Evolutionary conservation across 2,113 vertebrate genomes (phyloP), one percentile per base, ranked within the genome.

Genomic region (Callorhinus ursinus): DNA sequence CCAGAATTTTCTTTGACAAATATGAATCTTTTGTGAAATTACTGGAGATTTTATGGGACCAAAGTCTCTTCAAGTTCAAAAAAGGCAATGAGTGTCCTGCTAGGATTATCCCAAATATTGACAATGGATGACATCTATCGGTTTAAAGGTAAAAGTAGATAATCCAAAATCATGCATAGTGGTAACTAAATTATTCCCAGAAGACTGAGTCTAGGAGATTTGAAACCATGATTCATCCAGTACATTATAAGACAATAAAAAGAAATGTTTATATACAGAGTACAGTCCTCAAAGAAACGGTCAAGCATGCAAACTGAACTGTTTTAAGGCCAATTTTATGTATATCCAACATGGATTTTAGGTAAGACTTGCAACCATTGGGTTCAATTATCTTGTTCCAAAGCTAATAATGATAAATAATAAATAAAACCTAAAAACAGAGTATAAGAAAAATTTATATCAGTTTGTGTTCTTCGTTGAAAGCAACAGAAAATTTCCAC

Each of bases 361-460:
- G 24, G 19, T 51, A 88, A 80, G 42, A 33, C 96, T 95, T 95
- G 90, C 10, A 96, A 87, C 39, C 19, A 80, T 21, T 31, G 79
- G 31, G 21, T 21, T 12, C 80, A 96, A 63, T 90, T 94, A 87
- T 57, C 18, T 95, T 80, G 16, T 80, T 71, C 39, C 81, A 87
- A 95, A 74, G 72, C 36, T 90, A 90, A 95, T 33, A 85, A 11
- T 91, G 83, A 39, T 92, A 95, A 96, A 94, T 90, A 93, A 95
- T 77, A 88, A 88, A 83, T 81, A 81, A 88, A 59, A 4, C 7
- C 16, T 51, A 18, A 87, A 61, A 88, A 90, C 2, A 84, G 8
- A 72, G 33, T 36, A 2, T 79, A 69, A 55, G 76, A 87, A 46
- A 15, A 82, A 88, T 84, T 88, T 80, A 21, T 69, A 59, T 33